These are phyloP conservation scores for Harmothoe impar DNA, from an alignment of 2,888 invertebrate genomes.

Conservation along the genomic window DNA sequence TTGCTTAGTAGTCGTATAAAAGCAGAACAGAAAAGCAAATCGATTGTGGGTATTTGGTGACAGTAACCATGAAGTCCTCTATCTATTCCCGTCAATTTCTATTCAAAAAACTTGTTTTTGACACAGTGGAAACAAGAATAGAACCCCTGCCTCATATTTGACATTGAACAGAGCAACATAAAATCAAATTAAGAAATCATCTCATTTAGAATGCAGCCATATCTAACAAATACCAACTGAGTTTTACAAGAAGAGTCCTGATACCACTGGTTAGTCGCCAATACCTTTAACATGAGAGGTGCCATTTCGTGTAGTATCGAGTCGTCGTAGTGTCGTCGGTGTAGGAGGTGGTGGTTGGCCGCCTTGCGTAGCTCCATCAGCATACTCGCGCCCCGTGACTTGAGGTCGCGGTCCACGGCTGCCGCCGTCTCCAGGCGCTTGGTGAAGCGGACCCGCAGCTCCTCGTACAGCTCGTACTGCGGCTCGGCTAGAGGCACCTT, in stretches of 20 bases:
- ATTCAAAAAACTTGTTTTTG: neutral
- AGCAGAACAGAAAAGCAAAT: neutral
- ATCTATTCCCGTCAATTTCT: neutral
- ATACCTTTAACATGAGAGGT: slow-evolving; percentile 81
- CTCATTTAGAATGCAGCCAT: no score
- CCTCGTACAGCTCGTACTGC: slow-evolving; percentile 90
- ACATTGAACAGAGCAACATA: no score
- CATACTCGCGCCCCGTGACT: slow-evolving; percentile 75
- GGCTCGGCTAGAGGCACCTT: slow-evolving; percentile 88
- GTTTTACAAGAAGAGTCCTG: no score
- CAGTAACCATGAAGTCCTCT: no score
- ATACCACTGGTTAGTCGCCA: no score
- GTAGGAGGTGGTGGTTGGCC: slow-evolving; percentile 95
- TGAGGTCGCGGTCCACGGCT: slow-evolving; percentile 53
- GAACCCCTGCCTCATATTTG: no score
- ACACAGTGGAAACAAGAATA: no score
- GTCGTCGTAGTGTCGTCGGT: slow-evolving; percentile 88
- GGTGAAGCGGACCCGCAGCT: slow-evolving; percentile 88
- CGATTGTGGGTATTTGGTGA: no score
- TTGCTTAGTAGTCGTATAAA: neutral
- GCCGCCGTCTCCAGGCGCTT: slow-evolving; percentile 68
- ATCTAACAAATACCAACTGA: no score
- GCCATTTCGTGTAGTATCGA: slow-evolving; percentile 88
- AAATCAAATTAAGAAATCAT: no score
- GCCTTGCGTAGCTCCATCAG: slow-evolving; percentile 94